phyloP scores from a whole-genome alignment of 2,888 invertebrate species.

The Euphydryas editha region DNA sequence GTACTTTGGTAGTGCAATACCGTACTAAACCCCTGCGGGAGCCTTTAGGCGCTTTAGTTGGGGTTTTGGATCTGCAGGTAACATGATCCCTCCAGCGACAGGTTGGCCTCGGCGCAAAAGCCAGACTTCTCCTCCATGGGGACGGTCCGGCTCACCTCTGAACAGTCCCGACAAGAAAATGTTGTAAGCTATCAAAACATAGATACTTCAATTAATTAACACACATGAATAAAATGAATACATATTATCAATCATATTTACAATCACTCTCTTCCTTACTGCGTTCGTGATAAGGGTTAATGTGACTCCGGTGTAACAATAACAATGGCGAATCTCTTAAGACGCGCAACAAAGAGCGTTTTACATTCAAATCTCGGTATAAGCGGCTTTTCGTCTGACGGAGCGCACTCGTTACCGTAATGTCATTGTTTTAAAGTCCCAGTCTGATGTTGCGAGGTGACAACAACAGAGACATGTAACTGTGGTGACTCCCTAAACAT shows the following conservation, averaged over 20 bases:
- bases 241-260: background rate
- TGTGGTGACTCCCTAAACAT: too few relatives aligned
- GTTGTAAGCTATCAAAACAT: background rate
- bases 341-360: constrained; percentile 11
- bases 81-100: too few relatives aligned
- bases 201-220: background rate
- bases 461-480: background rate
- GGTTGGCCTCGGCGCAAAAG: too few relatives aligned
- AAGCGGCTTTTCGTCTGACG: constrained; percentile 11
- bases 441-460: constrained; percentile 8
- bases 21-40: too few relatives aligned
- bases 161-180: too few relatives aligned
- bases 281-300: background rate
- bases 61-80: too few relatives aligned
- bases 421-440: constrained; percentile 7
- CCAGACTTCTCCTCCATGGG: too few relatives aligned
- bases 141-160: too few relatives aligned
- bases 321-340: constrained; percentile 4
- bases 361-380: constrained; percentile 9
- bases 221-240: background rate
- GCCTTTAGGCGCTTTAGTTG: too few relatives aligned
- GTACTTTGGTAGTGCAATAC: too few relatives aligned
- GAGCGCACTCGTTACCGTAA: constrained; percentile 9
- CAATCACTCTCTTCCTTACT: background rate
- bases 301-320: too few relatives aligned